Conservation (phyloP, 2,888 invertebrate genomes). For the Pycnomerus fuliginosus region DNA sequence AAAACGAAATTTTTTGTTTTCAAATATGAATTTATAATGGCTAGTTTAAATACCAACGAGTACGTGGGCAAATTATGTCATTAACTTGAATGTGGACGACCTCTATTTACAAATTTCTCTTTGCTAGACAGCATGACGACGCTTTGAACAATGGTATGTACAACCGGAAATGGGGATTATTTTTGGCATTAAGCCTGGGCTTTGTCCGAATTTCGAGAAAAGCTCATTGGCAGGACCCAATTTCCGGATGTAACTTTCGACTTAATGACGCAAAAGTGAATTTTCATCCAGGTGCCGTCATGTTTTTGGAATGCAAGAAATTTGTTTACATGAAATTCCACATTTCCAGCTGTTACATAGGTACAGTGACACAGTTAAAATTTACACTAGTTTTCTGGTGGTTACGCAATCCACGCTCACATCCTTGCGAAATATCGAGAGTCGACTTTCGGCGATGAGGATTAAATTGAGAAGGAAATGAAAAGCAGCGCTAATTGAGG, state of each 20-base stretch:
- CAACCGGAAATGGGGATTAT: constrained; percentile 14
- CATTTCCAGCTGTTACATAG: constrained; percentile 14
- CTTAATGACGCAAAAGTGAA: too few relatives aligned
- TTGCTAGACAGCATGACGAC: constrained; percentile 40
- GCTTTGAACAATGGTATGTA: constrained; percentile 5
- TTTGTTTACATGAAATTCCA: constrained; percentile 18
- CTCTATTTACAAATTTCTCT: constrained; percentile 38
- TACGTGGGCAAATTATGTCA: constrained; percentile 36
- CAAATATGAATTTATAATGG: neutral
- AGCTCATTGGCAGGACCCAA: too few relatives aligned
- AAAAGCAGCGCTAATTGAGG: neutral
- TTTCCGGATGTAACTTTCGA: too few relatives aligned
- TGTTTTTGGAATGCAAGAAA: constrained; percentile 20
- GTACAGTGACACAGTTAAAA: constrained; percentile 14
- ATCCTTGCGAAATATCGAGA: too few relatives aligned
- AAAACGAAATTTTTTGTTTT: neutral
- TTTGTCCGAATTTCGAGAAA: too few relatives aligned
- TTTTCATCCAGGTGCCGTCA: too few relatives aligned
- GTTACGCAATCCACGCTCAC: too few relatives aligned
- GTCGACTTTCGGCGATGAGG: neutral
- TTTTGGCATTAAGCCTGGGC: constrained; percentile 5
- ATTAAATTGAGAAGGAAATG: constrained; percentile 1
- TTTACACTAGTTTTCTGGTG: constrained; percentile 5
- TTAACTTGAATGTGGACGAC: constrained; percentile 38
- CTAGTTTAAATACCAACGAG: constrained; percentile 29